These are phyloP conservation scores for Pyrgus malvae DNA, from an alignment of 2,888 invertebrate species.

Conservation along the genomic window DNA sequence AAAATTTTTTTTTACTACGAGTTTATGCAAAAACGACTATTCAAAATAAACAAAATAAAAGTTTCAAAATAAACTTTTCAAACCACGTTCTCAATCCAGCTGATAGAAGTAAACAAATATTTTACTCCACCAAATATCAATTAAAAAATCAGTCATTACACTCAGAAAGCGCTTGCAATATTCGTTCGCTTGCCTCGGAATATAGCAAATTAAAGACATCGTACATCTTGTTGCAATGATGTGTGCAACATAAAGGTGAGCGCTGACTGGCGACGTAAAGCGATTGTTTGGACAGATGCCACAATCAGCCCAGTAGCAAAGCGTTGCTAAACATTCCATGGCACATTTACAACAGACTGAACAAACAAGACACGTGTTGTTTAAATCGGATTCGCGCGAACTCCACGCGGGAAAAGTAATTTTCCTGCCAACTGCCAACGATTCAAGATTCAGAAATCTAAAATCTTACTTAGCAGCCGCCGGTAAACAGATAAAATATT, in stretches of 20 bases:
- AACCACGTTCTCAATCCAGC: too few relatives aligned
- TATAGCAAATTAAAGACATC: conserved; percentile 13
- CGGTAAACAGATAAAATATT: conserved; percentile 9
- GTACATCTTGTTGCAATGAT: conserved; percentile 16
- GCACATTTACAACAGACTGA: conserved; percentile 57
- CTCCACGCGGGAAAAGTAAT: conserved; percentile 43
- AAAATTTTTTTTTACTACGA: too few relatives aligned
- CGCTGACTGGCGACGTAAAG: conserved; percentile 32
- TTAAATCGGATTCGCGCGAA: conserved; percentile 55
- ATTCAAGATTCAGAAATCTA: conserved; percentile 15
- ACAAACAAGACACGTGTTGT: conserved; percentile 64
- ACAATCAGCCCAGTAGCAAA: conserved; percentile 36
- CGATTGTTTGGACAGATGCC: conserved; percentile 51
- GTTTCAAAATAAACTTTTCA: too few relatives aligned
- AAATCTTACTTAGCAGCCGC: neutral
- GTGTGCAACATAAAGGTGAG: conserved; percentile 24
- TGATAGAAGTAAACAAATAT: too few relatives aligned
- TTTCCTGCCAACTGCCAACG: conserved; percentile 9
- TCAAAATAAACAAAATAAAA: too few relatives aligned
- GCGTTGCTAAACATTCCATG: conserved; percentile 42
- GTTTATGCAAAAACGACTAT: too few relatives aligned
- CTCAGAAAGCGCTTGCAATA: too few relatives aligned
- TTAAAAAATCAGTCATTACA: too few relatives aligned
- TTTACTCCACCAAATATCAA: too few relatives aligned
- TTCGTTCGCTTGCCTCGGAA: too few relatives aligned